Evolutionary conservation across 1,140 invertebrate species (phyloP).

Genomic region (Gerris buenoi): DNA sequence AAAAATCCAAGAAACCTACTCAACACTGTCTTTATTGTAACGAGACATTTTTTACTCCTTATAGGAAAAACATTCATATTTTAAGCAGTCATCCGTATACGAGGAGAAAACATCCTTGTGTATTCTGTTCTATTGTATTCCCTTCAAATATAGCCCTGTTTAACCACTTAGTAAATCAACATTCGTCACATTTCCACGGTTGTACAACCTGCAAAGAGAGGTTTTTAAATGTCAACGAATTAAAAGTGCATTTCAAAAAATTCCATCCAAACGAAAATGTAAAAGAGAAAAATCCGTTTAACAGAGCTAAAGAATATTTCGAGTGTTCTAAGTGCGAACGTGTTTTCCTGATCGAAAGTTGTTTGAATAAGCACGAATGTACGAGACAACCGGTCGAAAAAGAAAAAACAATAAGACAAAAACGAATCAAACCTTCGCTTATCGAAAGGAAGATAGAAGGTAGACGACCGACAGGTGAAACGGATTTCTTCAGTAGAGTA

Average conservation of each 20-base stretch:
- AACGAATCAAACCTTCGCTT: too few species aligned
- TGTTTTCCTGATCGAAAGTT: constrained; percentile 7
- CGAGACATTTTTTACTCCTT: constrained; percentile 18
- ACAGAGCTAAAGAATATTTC: constrained; percentile 6
- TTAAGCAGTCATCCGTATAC: constrained; percentile 20
- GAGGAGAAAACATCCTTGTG: constrained; percentile 20
- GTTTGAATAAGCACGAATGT: constrained; percentile 13
- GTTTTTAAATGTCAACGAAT: constrained; percentile 16
- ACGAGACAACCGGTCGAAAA: constrained; percentile 7
- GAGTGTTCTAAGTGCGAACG: constrained; percentile 10
- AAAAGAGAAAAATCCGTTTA: not conserved
- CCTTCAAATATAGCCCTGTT: constrained; percentile 17
- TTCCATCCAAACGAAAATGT: constrained; percentile 10
- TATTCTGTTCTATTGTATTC: constrained; percentile 19
- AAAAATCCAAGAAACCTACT: not conserved
- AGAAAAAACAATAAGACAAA: constrained; percentile 4
- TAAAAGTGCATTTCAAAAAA: constrained; percentile 15
- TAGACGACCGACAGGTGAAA: constrained; percentile 8
- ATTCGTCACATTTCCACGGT: constrained; percentile 18
- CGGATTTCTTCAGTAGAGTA: constrained; percentile 38
- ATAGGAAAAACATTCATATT: constrained; percentile 19
- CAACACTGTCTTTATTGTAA: constrained; percentile 23
- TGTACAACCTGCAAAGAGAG: constrained; percentile 22
- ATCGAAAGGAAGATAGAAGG: constrained; percentile 3
- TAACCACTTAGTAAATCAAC: constrained; percentile 18